These are phyloP conservation scores for Cerastoderma edule DNA, from an alignment of 2,888 invertebrate species.

Conservation along the genomic window DNA sequence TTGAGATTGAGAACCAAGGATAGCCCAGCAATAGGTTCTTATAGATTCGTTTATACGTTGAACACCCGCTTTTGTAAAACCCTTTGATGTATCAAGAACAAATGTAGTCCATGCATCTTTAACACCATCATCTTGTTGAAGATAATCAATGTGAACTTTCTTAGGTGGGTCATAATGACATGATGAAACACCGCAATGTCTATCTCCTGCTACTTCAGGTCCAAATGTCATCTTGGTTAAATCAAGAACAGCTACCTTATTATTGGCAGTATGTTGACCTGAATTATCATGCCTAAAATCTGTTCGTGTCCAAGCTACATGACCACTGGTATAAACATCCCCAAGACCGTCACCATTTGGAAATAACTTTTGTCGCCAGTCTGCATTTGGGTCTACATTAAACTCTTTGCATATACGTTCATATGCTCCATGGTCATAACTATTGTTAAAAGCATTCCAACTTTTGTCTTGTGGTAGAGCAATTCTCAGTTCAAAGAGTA, in stretches of 20 bases:
- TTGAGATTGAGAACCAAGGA: slow-evolving; percentile 42
- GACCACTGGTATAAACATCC: slow-evolving; percentile 8
- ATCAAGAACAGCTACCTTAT: slow-evolving; percentile 14
- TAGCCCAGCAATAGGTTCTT: slow-evolving; percentile 29
- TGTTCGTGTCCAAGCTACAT: slow-evolving; percentile 12
- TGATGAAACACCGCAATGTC: slow-evolving; percentile 28
- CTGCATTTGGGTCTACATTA: slow-evolving; percentile 14
- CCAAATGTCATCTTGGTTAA: slow-evolving; percentile 31
- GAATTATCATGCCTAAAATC: slow-evolving; percentile 26
- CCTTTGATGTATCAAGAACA: slow-evolving; percentile 34
- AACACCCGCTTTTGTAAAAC: slow-evolving; percentile 35
- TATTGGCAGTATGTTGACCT: slow-evolving; percentile 15
- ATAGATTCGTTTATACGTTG: slow-evolving; percentile 39
- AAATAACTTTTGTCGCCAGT: slow-evolving; percentile 26
- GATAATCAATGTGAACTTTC: slow-evolving; percentile 29
- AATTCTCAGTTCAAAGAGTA: slow-evolving; percentile 14
- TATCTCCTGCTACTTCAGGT: slow-evolving; percentile 24
- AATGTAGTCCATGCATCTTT: slow-evolving; percentile 30
- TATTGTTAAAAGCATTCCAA: slow-evolving; percentile 35
- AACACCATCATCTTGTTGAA: slow-evolving; percentile 27
- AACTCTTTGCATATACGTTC: slow-evolving; percentile 37
- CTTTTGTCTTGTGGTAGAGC: slow-evolving; percentile 25
- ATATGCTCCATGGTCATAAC: slow-evolving; percentile 31
- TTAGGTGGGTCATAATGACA: slow-evolving; percentile 31
- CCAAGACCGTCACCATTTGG: slow-evolving; percentile 28